These are phyloP conservation scores for Dasyornis broadbenti DNA, from an alignment of 2,113 vertebrate species.

Conservation along the genomic window DNA sequence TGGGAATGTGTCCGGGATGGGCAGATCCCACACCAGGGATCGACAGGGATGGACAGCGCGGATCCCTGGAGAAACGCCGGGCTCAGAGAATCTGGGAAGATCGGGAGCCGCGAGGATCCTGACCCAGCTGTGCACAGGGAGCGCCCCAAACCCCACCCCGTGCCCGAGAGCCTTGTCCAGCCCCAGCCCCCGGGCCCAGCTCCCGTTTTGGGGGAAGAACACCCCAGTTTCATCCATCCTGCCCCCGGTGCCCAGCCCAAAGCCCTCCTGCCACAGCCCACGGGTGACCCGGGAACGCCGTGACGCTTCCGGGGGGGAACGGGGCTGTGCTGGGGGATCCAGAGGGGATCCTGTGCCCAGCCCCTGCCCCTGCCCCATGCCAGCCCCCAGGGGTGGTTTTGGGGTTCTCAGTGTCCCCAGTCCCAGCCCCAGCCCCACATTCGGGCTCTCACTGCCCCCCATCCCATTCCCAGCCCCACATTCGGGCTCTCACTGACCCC, in stretches of 20 bases:
- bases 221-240: fast-evolving
- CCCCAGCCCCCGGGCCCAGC: neutral
- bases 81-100: neutral
- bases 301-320: fast-evolving
- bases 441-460: too few species aligned
- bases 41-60: neutral
- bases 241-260: fast-evolving
- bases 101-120: neutral
- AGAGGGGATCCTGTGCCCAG: fast-evolving
- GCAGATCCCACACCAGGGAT: fast-evolving
- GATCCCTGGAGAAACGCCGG: neutral
- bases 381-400: neutral
- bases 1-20: neutral
- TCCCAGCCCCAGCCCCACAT: too few species aligned
- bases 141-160: neutral
- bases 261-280: fast-evolving
- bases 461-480: too few species aligned
- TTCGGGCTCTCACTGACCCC: too few species aligned
- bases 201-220: neutral
- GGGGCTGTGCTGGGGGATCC: too few species aligned
- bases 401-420: too few species aligned
- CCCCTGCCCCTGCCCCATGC: fast-evolving
- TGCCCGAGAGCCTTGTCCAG: fast-evolving
- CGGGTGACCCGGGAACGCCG: fast-evolving
- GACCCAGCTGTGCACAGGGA: too few species aligned